Base-by-base conservation (phyloP, 2,113 vertebrate species). In the Scomber colias region DNA sequence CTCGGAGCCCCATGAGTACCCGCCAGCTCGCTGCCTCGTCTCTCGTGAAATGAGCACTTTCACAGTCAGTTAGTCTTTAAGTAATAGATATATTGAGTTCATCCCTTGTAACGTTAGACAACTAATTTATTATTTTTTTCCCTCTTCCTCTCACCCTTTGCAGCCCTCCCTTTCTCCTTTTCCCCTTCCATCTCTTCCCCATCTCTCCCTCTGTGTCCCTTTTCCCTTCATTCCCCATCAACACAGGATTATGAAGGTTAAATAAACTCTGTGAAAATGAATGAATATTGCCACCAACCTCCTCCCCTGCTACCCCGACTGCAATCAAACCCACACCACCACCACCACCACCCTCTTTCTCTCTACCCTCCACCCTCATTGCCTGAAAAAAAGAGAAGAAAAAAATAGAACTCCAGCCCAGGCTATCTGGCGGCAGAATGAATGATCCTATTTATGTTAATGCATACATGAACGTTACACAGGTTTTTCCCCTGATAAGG, bases 361-460 rank as follows among this genome's bases (percentile, higher is more conserved):
- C 68, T 79, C 64, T 49, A 63, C 75, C 70, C 84, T 83, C 71
- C 77, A 76, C 72, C 79, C 85, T 76, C 79, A 71, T 82, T 83
- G 86, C 93, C 89, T 94, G 53, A 46, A 54, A 84, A 77, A 77
- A 77, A 76, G 67, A 77, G 55, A 70, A 57, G 3, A 44, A 90
- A 94, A 94, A 94, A 82, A 70, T 12, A 81, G 77, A 90, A 90
- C 90, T 94, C 95, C 93, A 87, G 95, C 94, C 95, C 64, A 68
- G 90, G 90, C 97, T 96, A 95, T 97, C 97, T 97, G 96, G 96
- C 94, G 95, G 92, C 95, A 96, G 96, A 98, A 98, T 97, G 97
- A 98, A 98, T 97, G 96, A 97, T 97, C 97, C 97, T 97, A 98
- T 99, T 99, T 98, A 99, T 99, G 98, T 98, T 99, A 98, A 99